Percentiles rank a stretch among this genome's conserved stretches.
phyloP scores from a whole-genome alignment of 2,888 invertebrate species.

The Oscheius sp. region DNA sequence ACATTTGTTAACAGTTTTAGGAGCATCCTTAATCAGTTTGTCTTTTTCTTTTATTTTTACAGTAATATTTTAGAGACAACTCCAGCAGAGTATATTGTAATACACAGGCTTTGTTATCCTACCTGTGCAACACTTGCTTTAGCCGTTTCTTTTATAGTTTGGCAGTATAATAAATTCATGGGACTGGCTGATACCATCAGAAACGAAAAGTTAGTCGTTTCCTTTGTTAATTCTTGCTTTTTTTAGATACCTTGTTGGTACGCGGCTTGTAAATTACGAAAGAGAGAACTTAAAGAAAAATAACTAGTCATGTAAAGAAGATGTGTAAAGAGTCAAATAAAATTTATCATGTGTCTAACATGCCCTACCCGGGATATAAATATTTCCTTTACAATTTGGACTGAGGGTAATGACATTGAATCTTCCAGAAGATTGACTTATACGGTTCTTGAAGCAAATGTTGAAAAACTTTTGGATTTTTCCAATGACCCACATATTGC shows the following conservation, averaged over 20 bases:
- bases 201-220: conserved; percentile 84
- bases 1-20: conserved; percentile 84
- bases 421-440: conserved; percentile 9
- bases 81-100: conserved; percentile 2
- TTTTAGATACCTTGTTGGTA: conserved; percentile 84
- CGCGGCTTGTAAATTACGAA: conserved; percentile 94
- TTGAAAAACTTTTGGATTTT: conserved; percentile 32
- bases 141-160: conserved; percentile 65
- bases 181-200: conserved; percentile 96
- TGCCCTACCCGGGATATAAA: too few relatives aligned
- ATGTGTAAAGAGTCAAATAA: neutral
- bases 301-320: conserved; percentile 17
- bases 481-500: conserved; percentile 36
- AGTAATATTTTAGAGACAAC: conserved; percentile 6
- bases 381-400: neutral
- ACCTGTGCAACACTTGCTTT: neutral
- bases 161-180: conserved; percentile 91
- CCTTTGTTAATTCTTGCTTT: neutral
- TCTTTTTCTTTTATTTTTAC: neutral
- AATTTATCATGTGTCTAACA: too few relatives aligned
- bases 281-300: conserved; percentile 20
- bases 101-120: conserved; percentile 6
- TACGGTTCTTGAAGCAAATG: conserved; percentile 33
- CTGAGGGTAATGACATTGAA: neutral
- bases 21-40: conserved; percentile 55